phyloP scores from a whole-genome alignment of 2,888 invertebrate species.

The Chaitophorus viminalis region DNA sequence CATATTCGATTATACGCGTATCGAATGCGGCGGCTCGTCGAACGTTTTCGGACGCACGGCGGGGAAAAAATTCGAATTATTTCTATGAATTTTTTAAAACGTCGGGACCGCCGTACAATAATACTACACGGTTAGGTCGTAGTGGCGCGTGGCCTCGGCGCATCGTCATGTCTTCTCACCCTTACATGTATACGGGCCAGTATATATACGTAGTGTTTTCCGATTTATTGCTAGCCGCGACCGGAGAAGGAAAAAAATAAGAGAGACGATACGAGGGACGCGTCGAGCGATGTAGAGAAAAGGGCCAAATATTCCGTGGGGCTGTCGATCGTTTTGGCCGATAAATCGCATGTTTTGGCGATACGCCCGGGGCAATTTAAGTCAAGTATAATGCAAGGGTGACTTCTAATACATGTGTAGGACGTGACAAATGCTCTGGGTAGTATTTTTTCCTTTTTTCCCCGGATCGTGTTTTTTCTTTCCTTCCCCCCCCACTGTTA shows the following conservation, averaged over 20 bases:
- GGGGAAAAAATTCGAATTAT: constrained; percentile 57
- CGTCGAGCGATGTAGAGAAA: neutral
- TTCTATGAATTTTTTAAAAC: constrained; percentile 55
- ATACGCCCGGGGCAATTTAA: constrained; percentile 62
- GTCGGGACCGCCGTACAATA: too few relatives aligned
- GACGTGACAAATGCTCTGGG: constrained; percentile 61
- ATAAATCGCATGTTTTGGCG: constrained; percentile 62
- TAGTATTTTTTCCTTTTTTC: constrained; percentile 55
- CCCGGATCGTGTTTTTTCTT: constrained; percentile 31
- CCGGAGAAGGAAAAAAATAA: neutral
- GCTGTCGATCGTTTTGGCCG: constrained; percentile 62
- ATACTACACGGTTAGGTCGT: too few relatives aligned
- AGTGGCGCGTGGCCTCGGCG: constrained; percentile 7
- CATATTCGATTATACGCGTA: neutral
- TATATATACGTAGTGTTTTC: constrained; percentile 19
- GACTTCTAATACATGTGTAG: constrained; percentile 62
- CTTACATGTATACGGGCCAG: too few relatives aligned
- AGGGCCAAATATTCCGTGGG: constrained; percentile 56
- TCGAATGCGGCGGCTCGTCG: neutral
- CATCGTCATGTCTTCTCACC: constrained; percentile 30
- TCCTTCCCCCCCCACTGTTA: neutral
- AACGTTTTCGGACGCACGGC: constrained; percentile 13
- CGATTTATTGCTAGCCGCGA: constrained; percentile 55
- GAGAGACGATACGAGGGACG: neutral
- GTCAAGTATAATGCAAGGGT: constrained; percentile 62